Conservation (phyloP, 2,888 invertebrate species). For the Melolontha melolontha region DNA sequence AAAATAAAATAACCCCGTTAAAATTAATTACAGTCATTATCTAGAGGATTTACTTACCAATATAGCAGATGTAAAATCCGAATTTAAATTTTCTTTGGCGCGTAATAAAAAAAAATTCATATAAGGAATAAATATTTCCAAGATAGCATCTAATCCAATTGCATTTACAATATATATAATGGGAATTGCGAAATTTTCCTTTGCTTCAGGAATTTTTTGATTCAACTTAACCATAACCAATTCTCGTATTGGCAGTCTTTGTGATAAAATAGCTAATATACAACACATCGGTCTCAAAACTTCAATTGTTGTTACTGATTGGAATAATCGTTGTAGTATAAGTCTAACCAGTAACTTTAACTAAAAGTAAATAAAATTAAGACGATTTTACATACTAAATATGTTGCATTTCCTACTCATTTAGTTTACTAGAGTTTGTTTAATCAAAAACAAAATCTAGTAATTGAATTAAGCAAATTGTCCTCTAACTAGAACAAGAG, state of each 20-base stretch:
- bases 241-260: conserved; percentile 55
- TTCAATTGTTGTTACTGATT: conserved; percentile 53
- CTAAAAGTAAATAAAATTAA: conserved; percentile 47
- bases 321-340: conserved; percentile 59
- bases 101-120: conserved; percentile 54
- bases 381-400: no score
- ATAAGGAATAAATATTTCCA: conserved; percentile 56
- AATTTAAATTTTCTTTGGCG: conserved; percentile 45
- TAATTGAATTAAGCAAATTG: no score
- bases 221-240: conserved; percentile 58
- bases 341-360: conserved; percentile 59
- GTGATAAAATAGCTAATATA: conserved; percentile 58
- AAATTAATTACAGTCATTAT: no score
- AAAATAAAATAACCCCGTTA: no score
- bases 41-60: conserved; percentile 57
- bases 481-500: no score
- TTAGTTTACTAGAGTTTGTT: no score
- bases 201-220: conserved; percentile 53
- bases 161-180: conserved; percentile 57
- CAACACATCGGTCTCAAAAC: conserved; percentile 59
- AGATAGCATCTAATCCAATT: conserved; percentile 58
- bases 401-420: no score
- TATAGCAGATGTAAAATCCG: conserved; percentile 52
- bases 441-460: no score
- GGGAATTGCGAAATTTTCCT: conserved; percentile 53